Evolutionary conservation across 2,113 vertebrate species (phyloP).

Genomic region (Halcyon senegalensis): DNA sequence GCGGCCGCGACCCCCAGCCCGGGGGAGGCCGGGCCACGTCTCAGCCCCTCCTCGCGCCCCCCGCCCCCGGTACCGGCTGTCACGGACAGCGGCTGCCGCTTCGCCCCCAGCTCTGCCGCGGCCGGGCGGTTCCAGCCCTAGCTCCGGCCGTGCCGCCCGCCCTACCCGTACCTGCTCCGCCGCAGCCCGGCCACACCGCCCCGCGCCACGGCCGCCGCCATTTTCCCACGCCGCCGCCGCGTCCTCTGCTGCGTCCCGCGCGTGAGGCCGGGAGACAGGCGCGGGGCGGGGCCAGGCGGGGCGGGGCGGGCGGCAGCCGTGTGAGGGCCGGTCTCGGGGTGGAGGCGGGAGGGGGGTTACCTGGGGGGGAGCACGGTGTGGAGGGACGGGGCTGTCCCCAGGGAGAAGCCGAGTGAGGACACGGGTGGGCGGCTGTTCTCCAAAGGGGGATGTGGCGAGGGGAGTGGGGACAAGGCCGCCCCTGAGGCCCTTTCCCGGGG

Average conservation of each 20-base stretch:
- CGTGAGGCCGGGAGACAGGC: neutral
- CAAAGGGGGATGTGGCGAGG: too few relatives aligned
- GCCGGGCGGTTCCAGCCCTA: neutral
- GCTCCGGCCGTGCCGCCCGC: neutral
- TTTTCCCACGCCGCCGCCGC: slow-evolving; percentile 27
- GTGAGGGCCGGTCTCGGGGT: neutral
- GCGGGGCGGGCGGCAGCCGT: too few relatives aligned
- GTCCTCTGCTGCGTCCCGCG: neutral
- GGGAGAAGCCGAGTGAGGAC: neutral
- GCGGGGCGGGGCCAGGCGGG: neutral
- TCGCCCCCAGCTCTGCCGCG: neutral
- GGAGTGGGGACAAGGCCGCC: too few relatives aligned
- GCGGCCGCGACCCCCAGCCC: neutral
- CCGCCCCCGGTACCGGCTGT: neutral
- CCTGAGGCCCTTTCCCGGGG: neutral
- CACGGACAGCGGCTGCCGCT: neutral
- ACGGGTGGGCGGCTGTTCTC: neutral
- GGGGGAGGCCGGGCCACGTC: neutral
- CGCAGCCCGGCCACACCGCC: neutral
- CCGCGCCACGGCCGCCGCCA: slow-evolving; percentile 52
- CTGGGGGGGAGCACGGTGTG: rapidly evolving
- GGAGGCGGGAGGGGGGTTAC: neutral
- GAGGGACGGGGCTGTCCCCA: rapidly evolving
- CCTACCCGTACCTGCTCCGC: slow-evolving; percentile 54
- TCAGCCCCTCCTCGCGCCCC: neutral